A percentile compares a stretch with the other conserved stretches of the same genome.
These are phyloP conservation scores for Odontomachus brunneus DNA, from an alignment of 1,140 invertebrate genomes.

Conservation along the genomic window DNA sequence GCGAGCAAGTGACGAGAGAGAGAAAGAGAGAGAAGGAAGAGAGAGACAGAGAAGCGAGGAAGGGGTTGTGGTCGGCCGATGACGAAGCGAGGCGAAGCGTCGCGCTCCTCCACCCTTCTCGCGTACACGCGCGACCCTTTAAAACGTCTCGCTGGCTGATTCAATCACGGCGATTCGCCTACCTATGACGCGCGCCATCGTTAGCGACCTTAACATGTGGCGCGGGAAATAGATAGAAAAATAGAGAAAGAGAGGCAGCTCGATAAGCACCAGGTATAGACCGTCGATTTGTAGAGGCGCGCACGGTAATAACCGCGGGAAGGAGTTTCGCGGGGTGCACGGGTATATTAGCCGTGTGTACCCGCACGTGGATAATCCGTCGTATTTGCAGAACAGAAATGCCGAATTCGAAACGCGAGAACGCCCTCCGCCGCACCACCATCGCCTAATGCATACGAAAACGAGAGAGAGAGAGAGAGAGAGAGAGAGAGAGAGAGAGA, in stretches of 20 bases:
- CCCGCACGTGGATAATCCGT: slow-evolving; percentile 82
- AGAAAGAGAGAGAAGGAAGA: too few species aligned
- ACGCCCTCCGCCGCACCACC: background rate
- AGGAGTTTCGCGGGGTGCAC: slow-evolving; percentile 9
- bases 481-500: too few species aligned
- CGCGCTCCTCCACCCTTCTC: background rate
- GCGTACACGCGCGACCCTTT: slow-evolving; percentile 34
- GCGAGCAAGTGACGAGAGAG: slow-evolving; percentile 35
- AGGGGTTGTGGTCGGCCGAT: background rate
- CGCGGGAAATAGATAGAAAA: too few species aligned
- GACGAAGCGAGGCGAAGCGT: slow-evolving; percentile 13
- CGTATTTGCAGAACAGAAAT: slow-evolving; percentile 81
- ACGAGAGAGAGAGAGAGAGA: background rate
- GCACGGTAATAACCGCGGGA: too few species aligned
- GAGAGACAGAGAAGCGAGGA: background rate
- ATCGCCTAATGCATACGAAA: slow-evolving; percentile 67
- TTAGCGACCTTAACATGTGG: too few species aligned
- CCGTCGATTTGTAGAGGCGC: too few species aligned
- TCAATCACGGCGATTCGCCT: slow-evolving; percentile 43
- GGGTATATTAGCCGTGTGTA: slow-evolving; percentile 73
- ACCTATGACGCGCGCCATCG: background rate
- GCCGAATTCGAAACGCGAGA: slow-evolving; percentile 70
- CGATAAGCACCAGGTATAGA: too few species aligned
- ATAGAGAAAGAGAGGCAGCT: too few species aligned
- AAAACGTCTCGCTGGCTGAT: slow-evolving; percentile 45